Percentiles rank a stretch among this genome's conserved stretches.
Conservation (phyloP, 2,888 invertebrate species). For the Sesia apiformis region DNA sequence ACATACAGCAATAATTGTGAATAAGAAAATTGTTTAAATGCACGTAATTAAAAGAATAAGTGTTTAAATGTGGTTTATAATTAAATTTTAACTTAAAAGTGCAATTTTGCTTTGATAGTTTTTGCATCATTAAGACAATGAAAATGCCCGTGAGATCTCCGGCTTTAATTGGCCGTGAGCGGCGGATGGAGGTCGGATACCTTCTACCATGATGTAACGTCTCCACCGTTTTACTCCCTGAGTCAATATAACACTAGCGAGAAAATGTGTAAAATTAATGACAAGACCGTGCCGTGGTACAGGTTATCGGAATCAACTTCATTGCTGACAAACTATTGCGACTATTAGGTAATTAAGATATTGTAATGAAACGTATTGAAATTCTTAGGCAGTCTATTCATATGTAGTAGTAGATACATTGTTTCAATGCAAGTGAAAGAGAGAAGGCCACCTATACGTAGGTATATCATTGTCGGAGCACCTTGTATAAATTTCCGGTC, state of each 20-base stretch:
- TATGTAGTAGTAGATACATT: background rate
- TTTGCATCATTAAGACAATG: constrained; percentile 46
- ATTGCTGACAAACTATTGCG: constrained; percentile 12
- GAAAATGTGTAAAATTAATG: background rate
- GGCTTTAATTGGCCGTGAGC: constrained; percentile 46
- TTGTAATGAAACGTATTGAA: background rate
- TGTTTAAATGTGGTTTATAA: too few species aligned
- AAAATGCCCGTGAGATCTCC: constrained; percentile 41
- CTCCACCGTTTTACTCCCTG: background rate
- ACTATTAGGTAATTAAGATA: background rate
- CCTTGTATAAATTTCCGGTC: constrained; percentile 1
- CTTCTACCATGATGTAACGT: constrained; percentile 20
- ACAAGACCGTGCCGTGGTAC: constrained; percentile 4
- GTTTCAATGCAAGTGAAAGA: background rate
- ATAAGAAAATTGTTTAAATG: too few species aligned
- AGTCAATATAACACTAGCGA: background rate
- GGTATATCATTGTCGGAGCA: background rate
- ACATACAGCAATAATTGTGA: too few species aligned
- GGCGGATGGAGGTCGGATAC: constrained; percentile 43
- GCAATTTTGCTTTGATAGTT: constrained; percentile 11
- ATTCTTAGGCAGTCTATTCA: background rate
- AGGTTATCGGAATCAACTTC: constrained; percentile 10
- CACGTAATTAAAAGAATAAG: too few species aligned
- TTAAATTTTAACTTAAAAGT: too few species aligned
- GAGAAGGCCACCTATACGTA: background rate